Evolutionary conservation across 2,113 vertebrate genomes (phyloP), one percentile per base, ranked within the genome.

Genomic region (Neodon shergylaensis): DNA sequence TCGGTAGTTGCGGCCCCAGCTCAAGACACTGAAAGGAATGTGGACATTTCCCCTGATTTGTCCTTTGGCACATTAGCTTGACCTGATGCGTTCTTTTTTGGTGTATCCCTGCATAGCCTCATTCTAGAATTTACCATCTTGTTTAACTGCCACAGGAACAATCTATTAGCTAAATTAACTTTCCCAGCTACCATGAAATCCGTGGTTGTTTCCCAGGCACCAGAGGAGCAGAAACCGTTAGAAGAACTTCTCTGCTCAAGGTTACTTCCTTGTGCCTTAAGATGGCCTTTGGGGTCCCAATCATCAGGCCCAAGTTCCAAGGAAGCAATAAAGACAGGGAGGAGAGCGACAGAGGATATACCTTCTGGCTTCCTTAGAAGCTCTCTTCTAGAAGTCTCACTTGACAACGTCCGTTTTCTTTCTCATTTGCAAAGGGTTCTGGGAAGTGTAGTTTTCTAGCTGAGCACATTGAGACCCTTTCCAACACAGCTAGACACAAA

Each of bases 61-160:
- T 31, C 58, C 47, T 74, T 90, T 94, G 28, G 22, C 12, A 36
- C 58, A 82, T 44, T 49, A 92, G 36, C 65, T 52, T 61, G 70
- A 77, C 22, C 36, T 92, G 70, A 24, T 36, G 39, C 47, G 54
- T 94, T 77, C 63, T 52, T 81, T 84, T 39, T 52, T 0, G 21
- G 47, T 58, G 39, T 17, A 47, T 65, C 33, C 44, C 84, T 78
- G 33, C 22, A 22, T 0, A 31, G 8, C 63, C 58, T 94, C n/a
- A 78, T 94, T 94, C 52, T 88, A 90, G 44, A 94, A 88, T 66
- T 91, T 39, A 70, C 33, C 90, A 33, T 90, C 63, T 91, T 77
- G 47, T 84, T 89, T 82, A 31, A 79, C 84, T 85, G 90, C 44
- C 63, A 49, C 21, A n/a, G n/a, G 65, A 86, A 87, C 49, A 70